A percentile compares a stretch with the other conserved stretches of the same genome.
phyloP scores from a whole-genome alignment of 2,888 invertebrate genomes.

The Caenorhabditis sulstoni region DNA sequence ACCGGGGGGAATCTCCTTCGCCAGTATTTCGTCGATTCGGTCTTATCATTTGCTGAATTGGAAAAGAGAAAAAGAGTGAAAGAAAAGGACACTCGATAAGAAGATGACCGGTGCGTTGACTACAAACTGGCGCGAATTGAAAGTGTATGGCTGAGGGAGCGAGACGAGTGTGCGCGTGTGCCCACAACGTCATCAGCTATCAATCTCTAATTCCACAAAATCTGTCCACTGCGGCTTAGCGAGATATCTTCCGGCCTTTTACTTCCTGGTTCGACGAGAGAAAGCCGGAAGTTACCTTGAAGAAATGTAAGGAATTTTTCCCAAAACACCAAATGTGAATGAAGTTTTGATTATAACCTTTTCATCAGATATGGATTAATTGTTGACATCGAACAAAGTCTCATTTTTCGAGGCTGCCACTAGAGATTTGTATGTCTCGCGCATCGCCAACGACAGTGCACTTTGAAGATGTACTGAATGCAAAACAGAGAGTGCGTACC shows the following conservation, averaged over 20 bases:
- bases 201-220: too few species aligned
- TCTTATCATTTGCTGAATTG: conserved; percentile 28
- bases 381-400: background rate
- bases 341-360: background rate
- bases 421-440: conserved; percentile 3
- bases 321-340: too few species aligned
- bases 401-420: background rate
- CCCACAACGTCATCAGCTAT: too few species aligned
- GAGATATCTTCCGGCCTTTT: too few species aligned
- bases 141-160: too few species aligned
- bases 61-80: background rate
- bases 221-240: too few species aligned
- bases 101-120: conserved; percentile 28
- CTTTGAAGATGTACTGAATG: background rate
- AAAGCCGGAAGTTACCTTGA: too few species aligned
- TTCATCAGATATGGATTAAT: background rate
- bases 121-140: background rate
- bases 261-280: too few species aligned
- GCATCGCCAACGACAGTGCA: conserved; percentile 2
- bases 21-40: conserved; percentile 21
- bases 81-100: conserved; percentile 41
- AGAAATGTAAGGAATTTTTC: too few species aligned
- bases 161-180: too few species aligned
- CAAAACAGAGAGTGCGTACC: background rate
- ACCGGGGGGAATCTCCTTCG: background rate